Conservation (phyloP, 2,888 invertebrate species). For the Epinotia bilunana region DNA sequence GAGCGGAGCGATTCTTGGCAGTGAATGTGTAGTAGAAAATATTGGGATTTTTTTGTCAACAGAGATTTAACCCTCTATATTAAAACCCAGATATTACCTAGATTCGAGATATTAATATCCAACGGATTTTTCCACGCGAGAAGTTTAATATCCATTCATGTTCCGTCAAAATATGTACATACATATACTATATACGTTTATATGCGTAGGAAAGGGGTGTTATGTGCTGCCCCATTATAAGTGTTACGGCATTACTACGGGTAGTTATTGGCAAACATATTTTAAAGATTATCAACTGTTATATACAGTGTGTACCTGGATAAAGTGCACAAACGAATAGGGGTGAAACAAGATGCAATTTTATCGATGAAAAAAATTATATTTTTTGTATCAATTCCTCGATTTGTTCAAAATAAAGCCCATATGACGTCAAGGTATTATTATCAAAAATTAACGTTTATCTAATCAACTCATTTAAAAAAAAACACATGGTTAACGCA, state of each 20-base stretch:
- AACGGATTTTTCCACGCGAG: background rate
- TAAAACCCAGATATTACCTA: conserved; percentile 21
- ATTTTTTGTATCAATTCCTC: too few relatives aligned
- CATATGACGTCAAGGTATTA: too few relatives aligned
- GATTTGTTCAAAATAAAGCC: too few relatives aligned
- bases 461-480: too few relatives aligned
- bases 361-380: too few relatives aligned
- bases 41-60: background rate
- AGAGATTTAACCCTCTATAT: background rate
- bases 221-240: background rate
- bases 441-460: too few relatives aligned
- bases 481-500: too few relatives aligned
- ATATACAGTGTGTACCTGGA: too few relatives aligned
- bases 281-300: too few relatives aligned
- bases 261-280: background rate
- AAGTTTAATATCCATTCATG: conserved; percentile 22
- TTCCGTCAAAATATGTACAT: background rate
- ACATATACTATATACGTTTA: background rate
- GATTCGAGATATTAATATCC: conserved; percentile 24
- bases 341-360: too few relatives aligned
- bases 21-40: background rate
- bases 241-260: background rate
- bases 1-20: too few relatives aligned
- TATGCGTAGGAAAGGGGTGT: background rate
- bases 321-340: too few relatives aligned